A percentile compares a stretch with the other conserved stretches of the same genome.
Evolutionary conservation across 2,113 vertebrate species (phyloP).

Genomic region (Oxygymnocypris stewartii): DNA sequence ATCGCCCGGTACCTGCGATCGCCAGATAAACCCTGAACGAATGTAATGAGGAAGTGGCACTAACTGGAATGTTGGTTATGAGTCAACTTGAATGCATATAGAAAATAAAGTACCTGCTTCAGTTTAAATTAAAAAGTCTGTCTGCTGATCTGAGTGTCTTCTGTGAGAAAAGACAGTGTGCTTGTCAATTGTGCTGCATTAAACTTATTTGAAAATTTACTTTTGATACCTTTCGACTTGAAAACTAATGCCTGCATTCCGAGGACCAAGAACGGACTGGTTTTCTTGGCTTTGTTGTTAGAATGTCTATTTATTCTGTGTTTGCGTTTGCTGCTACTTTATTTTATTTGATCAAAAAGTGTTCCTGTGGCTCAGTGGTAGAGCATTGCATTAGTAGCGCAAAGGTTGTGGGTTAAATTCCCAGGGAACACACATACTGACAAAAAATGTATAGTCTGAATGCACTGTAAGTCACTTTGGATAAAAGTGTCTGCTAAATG

Average conservation of each 20-base stretch:
- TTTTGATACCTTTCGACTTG: constrained; percentile 23
- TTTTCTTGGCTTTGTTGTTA: constrained; percentile 7
- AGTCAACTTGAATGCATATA: not conserved
- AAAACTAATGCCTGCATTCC: not conserved
- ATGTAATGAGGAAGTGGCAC: constrained; percentile 16
- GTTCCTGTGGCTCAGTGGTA: too few species aligned
- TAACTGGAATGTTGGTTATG: not conserved
- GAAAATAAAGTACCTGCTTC: constrained; percentile 7
- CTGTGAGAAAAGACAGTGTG: not conserved
- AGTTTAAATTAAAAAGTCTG: not conserved
- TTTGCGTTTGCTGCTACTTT: constrained; percentile 61
- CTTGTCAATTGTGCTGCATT: not conserved
- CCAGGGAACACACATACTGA: too few species aligned
- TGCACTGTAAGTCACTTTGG: too few species aligned
- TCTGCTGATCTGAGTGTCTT: not conserved
- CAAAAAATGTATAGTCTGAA: too few species aligned
- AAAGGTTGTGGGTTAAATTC: too few species aligned
- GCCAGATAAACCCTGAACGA: constrained; percentile 6
- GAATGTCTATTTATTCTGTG: constrained; percentile 76
- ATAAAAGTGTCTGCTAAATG: too few species aligned
- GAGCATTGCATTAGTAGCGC: too few species aligned
- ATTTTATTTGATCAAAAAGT: constrained; percentile 71
- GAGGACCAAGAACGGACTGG: not conserved
- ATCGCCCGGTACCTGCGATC: not conserved
- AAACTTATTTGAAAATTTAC: not conserved